Conservation (phyloP, 92 coral and sea anemone species). For the Plumapathes pennacea region DNA sequence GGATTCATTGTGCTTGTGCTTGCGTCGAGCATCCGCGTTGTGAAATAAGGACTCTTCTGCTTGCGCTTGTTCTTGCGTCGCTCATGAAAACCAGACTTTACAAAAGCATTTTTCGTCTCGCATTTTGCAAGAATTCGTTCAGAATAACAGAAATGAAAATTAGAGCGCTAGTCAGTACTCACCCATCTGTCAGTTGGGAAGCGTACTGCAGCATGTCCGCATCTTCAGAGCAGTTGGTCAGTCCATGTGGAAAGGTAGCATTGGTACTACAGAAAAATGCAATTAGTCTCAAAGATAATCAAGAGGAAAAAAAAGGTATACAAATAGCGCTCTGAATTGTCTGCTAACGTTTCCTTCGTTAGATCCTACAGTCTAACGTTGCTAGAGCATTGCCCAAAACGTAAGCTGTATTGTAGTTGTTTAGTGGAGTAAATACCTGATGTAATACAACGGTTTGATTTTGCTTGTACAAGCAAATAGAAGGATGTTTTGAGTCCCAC, state of each 20-base stretch:
- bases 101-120: too few relatives aligned
- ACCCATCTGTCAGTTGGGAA: slow-evolving; percentile 70
- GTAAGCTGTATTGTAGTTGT: background rate
- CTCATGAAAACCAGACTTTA: too few relatives aligned
- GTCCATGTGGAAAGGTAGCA: slow-evolving; percentile 86
- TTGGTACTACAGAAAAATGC: slow-evolving; percentile 56
- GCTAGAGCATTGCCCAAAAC: background rate
- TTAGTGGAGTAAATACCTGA: too few relatives aligned
- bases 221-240: slow-evolving; percentile 74
- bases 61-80: too few relatives aligned
- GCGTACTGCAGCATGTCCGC: slow-evolving; percentile 67
- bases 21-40: too few relatives aligned
- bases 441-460: slow-evolving; percentile 76
- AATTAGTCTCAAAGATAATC: background rate
- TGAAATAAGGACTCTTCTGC: too few relatives aligned
- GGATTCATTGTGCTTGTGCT: too few relatives aligned
- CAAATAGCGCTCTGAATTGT: background rate
- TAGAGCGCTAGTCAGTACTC: too few relatives aligned
- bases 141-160: too few relatives aligned
- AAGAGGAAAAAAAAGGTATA: too few relatives aligned
- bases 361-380: background rate
- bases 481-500: slow-evolving; percentile 74
- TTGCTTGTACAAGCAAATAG: slow-evolving; percentile 82
- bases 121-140: too few relatives aligned
- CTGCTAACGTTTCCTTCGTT: background rate